Base-by-base conservation (phyloP, 2,113 vertebrate genomes). In the Myotis lucifugus region DNA sequence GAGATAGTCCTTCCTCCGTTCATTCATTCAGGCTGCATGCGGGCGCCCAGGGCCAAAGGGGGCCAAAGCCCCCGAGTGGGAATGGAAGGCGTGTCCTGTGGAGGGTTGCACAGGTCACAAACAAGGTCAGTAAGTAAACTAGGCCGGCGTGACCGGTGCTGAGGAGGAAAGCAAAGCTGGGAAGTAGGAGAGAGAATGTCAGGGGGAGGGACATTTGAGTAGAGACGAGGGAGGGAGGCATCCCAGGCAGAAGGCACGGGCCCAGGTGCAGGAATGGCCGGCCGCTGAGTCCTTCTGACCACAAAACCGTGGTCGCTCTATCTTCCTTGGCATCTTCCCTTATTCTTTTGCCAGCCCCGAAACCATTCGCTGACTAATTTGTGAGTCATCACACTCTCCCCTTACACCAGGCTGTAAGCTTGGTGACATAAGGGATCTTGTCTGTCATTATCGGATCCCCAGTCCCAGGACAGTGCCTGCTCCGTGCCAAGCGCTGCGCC, bases 61-160 rank as follows among this genome's bases (percentile, higher is more conserved):
- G 88, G 19, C 23, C 11, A 0, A 21, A n/a, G 37, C 14, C 42
- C 37, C 56, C 19, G 69, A 64, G n/a, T 64, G 1, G 59, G 48
- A 64, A 3, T 14, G 46, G 79, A 69, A 56, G 21, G 59, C 27
- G 10, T 8, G 5, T 48, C 56, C 48, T 14, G 25, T 11, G 34
- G 69, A 17, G 56, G 23, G 32, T n/a, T 3, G 34, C 34, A 11
- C 3, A 2, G 64, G 72, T 29, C 15, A 14, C 23, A 52, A 34
- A 8, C 13, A 1, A 3, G 83, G 29, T 21, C 61, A 37, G 12
- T 56, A 27, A 92, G 69, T 82, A 25, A 76, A 59, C 21, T 6
- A 9, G 32, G 29, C 15, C 3, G 0, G 7, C 0, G 0, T 13
- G 46, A 8, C 46, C 2, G 0, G 11, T 5, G 32, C n/a, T 32